Conservation (phyloP, 2,888 invertebrate species). For the Aporophyla lueneburgensis region DNA sequence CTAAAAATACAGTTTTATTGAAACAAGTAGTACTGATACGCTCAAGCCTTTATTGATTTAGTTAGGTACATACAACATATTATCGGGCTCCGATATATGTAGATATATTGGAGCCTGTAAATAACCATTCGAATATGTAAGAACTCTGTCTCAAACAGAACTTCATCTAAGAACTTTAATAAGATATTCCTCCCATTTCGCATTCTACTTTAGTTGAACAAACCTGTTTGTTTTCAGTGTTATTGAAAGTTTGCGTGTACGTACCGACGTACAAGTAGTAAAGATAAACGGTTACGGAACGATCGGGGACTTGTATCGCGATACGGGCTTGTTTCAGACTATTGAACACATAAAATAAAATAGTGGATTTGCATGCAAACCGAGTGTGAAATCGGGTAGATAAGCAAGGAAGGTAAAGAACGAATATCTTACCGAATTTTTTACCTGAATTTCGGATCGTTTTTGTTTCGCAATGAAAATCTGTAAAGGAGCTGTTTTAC, state of each 20-base stretch:
- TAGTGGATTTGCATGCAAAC: constrained; percentile 49
- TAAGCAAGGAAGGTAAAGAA: constrained; percentile 32
- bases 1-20: constrained; percentile 36
- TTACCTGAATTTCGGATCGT: constrained; percentile 7
- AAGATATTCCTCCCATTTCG: constrained; percentile 28
- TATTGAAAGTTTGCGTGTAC: constrained; percentile 27
- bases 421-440: constrained; percentile 5
- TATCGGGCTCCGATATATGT: no score
- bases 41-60: constrained; percentile 22
- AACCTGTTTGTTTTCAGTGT: constrained; percentile 51
- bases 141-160: constrained; percentile 10
- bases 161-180: constrained; percentile 10
- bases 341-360: constrained; percentile 54
- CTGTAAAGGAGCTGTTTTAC: neutral
- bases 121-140: constrained; percentile 10
- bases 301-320: constrained; percentile 23
- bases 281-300: constrained; percentile 37
- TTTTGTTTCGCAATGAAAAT: constrained; percentile 12
- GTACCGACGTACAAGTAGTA: constrained; percentile 28
- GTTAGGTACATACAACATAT: neutral
- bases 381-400: constrained; percentile 50
- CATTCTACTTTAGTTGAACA: constrained; percentile 22
- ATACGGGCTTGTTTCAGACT: constrained; percentile 41
- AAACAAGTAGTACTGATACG: constrained; percentile 24
- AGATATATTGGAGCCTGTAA: neutral